Base-by-base conservation (phyloP, 2,888 invertebrate species). In the Scaptomyza caliginosa region DNA sequence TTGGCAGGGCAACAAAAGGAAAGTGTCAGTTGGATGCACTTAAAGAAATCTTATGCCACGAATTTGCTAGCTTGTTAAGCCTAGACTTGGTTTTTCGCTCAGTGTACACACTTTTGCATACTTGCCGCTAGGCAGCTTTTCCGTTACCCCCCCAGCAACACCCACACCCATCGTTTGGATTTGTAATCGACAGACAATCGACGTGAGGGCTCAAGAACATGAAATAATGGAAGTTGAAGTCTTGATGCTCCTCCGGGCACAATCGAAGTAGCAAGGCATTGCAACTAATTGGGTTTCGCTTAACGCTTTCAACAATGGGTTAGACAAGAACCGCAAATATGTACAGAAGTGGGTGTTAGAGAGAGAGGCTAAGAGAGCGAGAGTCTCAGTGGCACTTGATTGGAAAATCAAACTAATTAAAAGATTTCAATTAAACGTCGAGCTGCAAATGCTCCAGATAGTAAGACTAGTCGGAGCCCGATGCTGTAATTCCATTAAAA, bases 371-470 rank as follows among this genome's bases (percentile, higher is more conserved):
- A n/a, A n/a, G n/a, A n/a, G n/a, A n/a, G n/a, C n/a, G n/a, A n/a
- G n/a, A n/a, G n/a, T 80, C 67, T 63, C 54, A 49, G 46, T 73
- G 70, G 70, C 86, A 77, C 75, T 77, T 88, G 88, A 88, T 87
- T 86, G 78, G 84, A 78, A 77, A 89, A 89, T 88, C 88, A 88
- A 88, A 88, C 89, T 89, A 89, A 89, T 89, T 89, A 88, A 88
- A 88, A 86, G 88, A 79, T 86, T 84, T 88, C 88, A 88, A 89
- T 89, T 86, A 88, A 89, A 74, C 56, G 67, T 62, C 57, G 69
- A 73, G 67, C 85, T 59, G 81, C 68, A 64, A 66, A 64, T 83
- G 85, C 49, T 24, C 54, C 30, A 34, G 34, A 34, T 16, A 30
- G 32, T 2, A 16, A 32, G 7, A 16, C 32, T 17, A n/a, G n/a